Conservation (phyloP, 2,888 invertebrate species). For the Drosophila suboccidentalis region DNA sequence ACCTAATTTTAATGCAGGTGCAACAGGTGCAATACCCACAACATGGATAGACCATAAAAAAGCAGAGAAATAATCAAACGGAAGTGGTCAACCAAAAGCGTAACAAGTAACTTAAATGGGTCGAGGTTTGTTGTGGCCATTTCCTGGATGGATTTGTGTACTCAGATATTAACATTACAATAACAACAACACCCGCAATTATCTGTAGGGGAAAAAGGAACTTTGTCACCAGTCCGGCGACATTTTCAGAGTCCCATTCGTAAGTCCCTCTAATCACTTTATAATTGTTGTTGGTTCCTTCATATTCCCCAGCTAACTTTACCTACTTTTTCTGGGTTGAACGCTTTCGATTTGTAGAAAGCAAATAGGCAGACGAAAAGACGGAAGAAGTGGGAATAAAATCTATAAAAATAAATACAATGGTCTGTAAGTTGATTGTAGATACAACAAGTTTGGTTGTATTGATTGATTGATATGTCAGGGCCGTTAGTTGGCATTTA, state of each 20-base stretch:
- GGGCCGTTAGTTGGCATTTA: constrained; percentile 44
- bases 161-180: constrained; percentile 12
- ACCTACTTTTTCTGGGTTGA: constrained; percentile 27
- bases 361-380: constrained; percentile 17
- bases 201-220: constrained; percentile 1
- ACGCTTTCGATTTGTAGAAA: constrained; percentile 55
- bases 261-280: constrained; percentile 49
- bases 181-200: not conserved
- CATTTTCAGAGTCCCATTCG: constrained; percentile 38
- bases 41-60: constrained; percentile 22
- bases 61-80: constrained; percentile 11
- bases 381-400: constrained; percentile 30
- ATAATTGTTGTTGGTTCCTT: constrained; percentile 55
- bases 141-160: constrained; percentile 15
- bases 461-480: constrained; percentile 74
- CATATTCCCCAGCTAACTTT: constrained; percentile 25
- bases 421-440: constrained; percentile 16
- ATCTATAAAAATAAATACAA: constrained; percentile 56
- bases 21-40: constrained; percentile 46
- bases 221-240: constrained; percentile 30
- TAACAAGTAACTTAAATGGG: constrained; percentile 48
- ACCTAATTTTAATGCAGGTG: constrained; percentile 12
- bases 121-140: constrained; percentile 53
- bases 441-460: constrained; percentile 31
- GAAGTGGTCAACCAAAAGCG: constrained; percentile 43